Percentiles rank a stretch among this genome's conserved stretches.
These are phyloP conservation scores for Onychomys torridus DNA, from an alignment of 2,797 vertebrate species.

Conservation along the genomic window DNA sequence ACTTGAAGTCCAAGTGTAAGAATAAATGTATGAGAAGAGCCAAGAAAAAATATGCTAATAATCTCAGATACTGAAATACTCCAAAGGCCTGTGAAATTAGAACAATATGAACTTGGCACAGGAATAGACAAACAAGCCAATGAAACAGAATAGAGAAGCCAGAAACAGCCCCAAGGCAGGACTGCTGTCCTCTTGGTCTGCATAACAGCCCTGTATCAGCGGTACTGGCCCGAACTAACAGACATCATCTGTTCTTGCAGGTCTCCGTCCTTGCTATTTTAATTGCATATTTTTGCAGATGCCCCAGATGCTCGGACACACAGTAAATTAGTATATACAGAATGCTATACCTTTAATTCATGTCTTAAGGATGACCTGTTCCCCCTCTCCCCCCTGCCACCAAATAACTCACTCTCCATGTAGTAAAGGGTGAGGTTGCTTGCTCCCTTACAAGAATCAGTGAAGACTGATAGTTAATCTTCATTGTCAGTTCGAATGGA, in stretches of 20 bases:
- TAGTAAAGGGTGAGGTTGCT: neutral
- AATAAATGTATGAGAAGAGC: neutral
- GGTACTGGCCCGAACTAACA: neutral
- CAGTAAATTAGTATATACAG: neutral
- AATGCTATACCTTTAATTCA: conserved; percentile 26
- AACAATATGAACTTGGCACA: neutral
- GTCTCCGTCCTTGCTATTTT: neutral
- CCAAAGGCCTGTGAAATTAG: conserved; percentile 42
- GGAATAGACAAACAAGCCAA: neutral
- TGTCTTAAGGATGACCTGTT: neutral
- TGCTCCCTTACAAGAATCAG: neutral
- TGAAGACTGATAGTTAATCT: neutral
- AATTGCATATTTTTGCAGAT: neutral
- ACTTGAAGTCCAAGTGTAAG: neutral
- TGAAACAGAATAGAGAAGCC: conserved; percentile 5
- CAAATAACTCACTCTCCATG: neutral
- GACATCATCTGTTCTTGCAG: neutral
- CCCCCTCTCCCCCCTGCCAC: neutral
- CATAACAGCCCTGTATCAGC: neutral
- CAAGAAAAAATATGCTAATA: neutral
- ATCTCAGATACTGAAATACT: conserved; percentile 12
- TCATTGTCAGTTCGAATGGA: neutral
- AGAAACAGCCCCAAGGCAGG: conserved; percentile 19
- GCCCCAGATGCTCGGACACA: neutral
- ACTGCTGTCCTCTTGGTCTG: neutral